Base-by-base conservation (phyloP, 2,888 invertebrate genomes). In the Pterobdella sp. region DNA sequence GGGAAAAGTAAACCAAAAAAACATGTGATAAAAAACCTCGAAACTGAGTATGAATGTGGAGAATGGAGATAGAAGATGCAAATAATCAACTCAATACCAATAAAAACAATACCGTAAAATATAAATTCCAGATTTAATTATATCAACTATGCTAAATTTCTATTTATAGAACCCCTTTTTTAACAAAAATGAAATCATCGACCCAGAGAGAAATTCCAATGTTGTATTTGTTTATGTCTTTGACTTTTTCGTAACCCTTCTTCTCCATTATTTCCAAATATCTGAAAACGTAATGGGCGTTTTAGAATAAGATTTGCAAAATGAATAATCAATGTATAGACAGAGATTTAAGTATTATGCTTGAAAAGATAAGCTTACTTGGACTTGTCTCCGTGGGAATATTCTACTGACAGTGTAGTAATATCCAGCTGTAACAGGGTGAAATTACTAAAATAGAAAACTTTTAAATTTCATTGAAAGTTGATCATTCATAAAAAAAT, bases 101-200 rank as follows among this genome's bases (percentile, higher is more conserved):
- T n/a, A n/a, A n/a, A n/a, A n/a, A n/a, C n/a, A n/a, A n/a, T n/a
- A n/a, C n/a, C n/a, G n/a, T n/a, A n/a, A n/a, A n/a, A n/a, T n/a
- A n/a, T n/a, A n/a, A n/a, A n/a, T n/a, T n/a, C n/a, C n/a, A n/a
- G n/a, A n/a, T n/a, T n/a, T n/a, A n/a, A n/a, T n/a, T n/a, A n/a
- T n/a, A n/a, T n/a, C n/a, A n/a, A n/a, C n/a, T n/a, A n/a, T n/a
- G n/a, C n/a, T n/a, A n/a, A n/a, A n/a, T n/a, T n/a, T n/a, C n/a
- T n/a, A n/a, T n/a, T n/a, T n/a, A n/a, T n/a, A n/a, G n/a, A n/a
- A n/a, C n/a, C n/a, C n/a, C n/a, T 22, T 63, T 71, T 29, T 66
- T 68, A 1, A 73, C 64, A 68, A 70, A 73, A 1, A 73, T 70
- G 37, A 49, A 73, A 31, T 73, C 73, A 32, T 73, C 73, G 0